These are phyloP conservation scores for Bubo blakistoni DNA, from an alignment of 2,113 vertebrate genomes.

Conservation along the genomic window DNA sequence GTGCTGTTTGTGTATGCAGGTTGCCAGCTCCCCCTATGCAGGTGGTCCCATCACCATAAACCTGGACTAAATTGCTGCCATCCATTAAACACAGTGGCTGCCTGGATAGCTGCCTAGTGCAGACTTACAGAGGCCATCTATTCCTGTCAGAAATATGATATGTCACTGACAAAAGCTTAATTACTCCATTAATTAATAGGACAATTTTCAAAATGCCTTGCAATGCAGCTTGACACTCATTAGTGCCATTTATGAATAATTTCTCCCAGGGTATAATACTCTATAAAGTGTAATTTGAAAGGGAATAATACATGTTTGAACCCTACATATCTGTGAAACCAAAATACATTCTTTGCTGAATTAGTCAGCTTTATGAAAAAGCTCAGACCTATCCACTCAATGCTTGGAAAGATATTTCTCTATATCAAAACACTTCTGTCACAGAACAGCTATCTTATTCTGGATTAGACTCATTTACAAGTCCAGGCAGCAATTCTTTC, in stretches of 20 bases:
- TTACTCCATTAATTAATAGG: constrained; percentile 99
- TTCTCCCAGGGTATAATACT: constrained; percentile 70
- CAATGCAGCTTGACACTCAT: constrained; percentile 87
- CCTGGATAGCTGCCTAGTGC: constrained; percentile 80
- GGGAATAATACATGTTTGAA: constrained; percentile 58
- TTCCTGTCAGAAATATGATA: constrained; percentile 93
- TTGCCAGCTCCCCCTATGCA: constrained; percentile 77
- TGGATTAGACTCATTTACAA: background rate
- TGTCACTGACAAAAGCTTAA: constrained; percentile 99
- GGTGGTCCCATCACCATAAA: constrained; percentile 90
- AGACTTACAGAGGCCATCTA: constrained; percentile 85
- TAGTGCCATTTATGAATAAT: constrained; percentile 86
- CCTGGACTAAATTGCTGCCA: constrained; percentile 92
- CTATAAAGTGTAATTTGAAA: constrained; percentile 69
- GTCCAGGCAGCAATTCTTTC: background rate
- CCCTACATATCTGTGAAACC: constrained; percentile 16
- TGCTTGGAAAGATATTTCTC: background rate
- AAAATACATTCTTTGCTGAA: constrained; percentile 44
- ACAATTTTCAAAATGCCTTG: constrained; percentile 87
- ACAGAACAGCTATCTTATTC: background rate
- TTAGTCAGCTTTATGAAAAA: constrained; percentile 7
- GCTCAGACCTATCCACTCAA: background rate
- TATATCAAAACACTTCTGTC: constrained; percentile 7
- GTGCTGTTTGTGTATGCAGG: constrained; percentile 56
- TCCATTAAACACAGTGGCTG: constrained; percentile 86